Evolutionary conservation across 2,888 invertebrate genomes (phyloP), one percentile per base, ranked within the genome.

Genomic region (Sphecodes monilicornis): DNA sequence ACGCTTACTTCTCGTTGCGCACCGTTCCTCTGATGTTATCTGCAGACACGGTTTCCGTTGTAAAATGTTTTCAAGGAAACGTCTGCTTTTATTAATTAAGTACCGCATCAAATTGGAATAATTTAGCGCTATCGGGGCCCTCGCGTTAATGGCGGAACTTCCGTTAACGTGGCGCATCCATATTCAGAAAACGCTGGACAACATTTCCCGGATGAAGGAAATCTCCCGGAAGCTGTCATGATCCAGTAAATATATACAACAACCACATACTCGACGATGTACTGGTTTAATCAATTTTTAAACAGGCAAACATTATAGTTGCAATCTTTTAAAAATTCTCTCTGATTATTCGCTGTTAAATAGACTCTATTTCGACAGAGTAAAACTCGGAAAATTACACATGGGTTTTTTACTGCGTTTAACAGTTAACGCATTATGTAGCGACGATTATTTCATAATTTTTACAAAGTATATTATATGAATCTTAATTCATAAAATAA

Each of bases 1-100:
- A 77, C 70, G 70, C 72, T 57, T 39, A 29, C 13, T 13, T 22
- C 82, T 5, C 26, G 74, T 80, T 72, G 70, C 75, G 81, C 74
- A 70, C 46, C 70, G 29, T 54, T 80, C 64, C 75, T 39, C 10
- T 26, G 81, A 80, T 66, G 54, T 1, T 80, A 80, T 80, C 82
- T 18, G 11, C 16, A 10, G 46, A 26, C 5, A 16, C n/a, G 50
- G 70, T 75, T 80, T 82, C 75, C 82, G 75, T 71, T 75, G 54
- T 54, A 54, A 60, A 73, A 68, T 50, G 10, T 50, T 50, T 54
- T 4, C 22, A 16, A 22, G 81, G 75, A 71, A 82, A 66, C 81
- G 71, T 72, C 82, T 54, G 75, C 70, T 64, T 76, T 72, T 82
- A 82, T 80, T 80, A 82, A 82, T 80, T 82, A 82, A 80, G 50